Conservation (phyloP, 2,888 invertebrate genomes). For the Helobdella robusta region DNA sequence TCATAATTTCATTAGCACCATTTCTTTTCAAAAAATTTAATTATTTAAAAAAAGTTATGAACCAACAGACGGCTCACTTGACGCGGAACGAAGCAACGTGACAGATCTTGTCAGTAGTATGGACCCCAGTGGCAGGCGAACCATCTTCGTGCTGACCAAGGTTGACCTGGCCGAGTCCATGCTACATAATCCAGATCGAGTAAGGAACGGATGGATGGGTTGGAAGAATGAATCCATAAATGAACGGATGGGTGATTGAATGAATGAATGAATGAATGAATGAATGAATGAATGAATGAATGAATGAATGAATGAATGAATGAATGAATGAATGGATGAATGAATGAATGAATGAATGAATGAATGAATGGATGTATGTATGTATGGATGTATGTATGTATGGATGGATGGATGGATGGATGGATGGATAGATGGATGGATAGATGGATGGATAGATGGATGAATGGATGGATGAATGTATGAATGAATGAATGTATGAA, state of each 20-base stretch:
- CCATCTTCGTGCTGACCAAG: conserved; percentile 96
- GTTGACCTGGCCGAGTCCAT: conserved; percentile 95
- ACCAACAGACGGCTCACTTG: conserved; percentile 74
- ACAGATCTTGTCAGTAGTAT: conserved; percentile 91
- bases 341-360: too few relatives aligned
- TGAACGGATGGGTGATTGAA: too few relatives aligned
- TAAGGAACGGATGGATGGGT: conserved; percentile 47
- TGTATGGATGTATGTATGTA: too few relatives aligned
- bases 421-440: too few relatives aligned
- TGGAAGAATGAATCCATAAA: not conserved
- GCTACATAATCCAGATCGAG: conserved; percentile 83
- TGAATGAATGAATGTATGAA: not conserved
- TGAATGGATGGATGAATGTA: too few relatives aligned
- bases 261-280: not conserved
- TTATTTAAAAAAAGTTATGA: not conserved
- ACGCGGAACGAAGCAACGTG: conserved; percentile 96
- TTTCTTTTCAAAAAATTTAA: too few relatives aligned
- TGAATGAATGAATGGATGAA: too few relatives aligned
- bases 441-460: too few relatives aligned
- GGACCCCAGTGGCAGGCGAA: conserved; percentile 86
- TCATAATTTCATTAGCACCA: too few relatives aligned
- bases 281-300: not conserved
- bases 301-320: not conserved
- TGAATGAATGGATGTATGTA: too few relatives aligned
- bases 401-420: too few relatives aligned